These are phyloP conservation scores for Alcedo quadribrachys DNA, from an alignment of 2,797 vertebrate species.

Conservation along the genomic window DNA sequence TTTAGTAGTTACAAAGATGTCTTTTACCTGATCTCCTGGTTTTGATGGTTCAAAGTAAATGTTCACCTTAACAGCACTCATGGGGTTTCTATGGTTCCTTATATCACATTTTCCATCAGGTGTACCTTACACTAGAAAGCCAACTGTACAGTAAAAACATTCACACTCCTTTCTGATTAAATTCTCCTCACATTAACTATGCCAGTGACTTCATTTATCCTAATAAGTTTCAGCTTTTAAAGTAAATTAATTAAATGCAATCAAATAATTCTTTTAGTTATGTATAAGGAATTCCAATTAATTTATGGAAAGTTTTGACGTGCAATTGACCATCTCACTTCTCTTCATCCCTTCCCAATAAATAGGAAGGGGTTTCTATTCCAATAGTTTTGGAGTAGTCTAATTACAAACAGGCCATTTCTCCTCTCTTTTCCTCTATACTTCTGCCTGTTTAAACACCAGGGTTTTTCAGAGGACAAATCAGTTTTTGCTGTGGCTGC, in stretches of 20 bases:
- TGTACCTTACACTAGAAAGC: background rate
- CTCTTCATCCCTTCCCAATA: background rate
- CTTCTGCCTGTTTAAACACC: background rate
- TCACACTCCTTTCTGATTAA: background rate
- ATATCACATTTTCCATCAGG: background rate
- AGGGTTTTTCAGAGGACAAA: background rate
- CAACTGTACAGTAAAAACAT: background rate
- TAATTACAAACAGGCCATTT: background rate
- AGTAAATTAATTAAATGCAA: background rate
- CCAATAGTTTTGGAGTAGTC: background rate
- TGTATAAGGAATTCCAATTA: background rate
- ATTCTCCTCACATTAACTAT: background rate
- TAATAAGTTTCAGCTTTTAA: background rate
- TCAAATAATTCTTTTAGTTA: background rate
- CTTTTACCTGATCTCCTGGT: background rate
- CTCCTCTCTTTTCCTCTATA: background rate
- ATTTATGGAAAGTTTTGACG: background rate
- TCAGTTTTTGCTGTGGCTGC: background rate
- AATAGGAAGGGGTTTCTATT: background rate
- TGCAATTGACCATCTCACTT: background rate
- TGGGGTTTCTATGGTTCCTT: background rate
- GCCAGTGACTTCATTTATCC: background rate
- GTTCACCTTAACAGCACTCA: accelerated
- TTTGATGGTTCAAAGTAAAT: background rate
- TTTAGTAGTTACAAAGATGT: background rate